Percentiles rank a stretch among this genome's conserved stretches.
Evolutionary conservation across 1,140 invertebrate species (phyloP).

Genomic region (Sitobion miscanthi): DNA sequence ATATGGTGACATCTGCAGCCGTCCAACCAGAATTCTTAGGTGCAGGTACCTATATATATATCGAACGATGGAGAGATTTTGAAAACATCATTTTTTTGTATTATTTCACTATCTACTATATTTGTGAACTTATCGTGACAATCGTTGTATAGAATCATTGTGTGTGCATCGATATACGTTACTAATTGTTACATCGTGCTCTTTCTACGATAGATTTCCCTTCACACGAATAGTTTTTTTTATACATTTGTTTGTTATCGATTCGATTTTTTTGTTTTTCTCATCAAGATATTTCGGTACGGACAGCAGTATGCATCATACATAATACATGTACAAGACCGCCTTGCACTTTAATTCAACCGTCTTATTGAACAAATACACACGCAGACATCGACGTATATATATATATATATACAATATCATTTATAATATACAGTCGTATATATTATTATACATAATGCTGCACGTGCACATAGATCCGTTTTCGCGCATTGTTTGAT

Average conservation of each 20-base stretch:
- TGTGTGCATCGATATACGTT: neutral
- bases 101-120: neutral
- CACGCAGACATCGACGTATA: neutral
- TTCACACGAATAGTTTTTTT: neutral
- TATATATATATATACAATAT: neutral
- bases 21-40: neutral
- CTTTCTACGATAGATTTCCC: neutral
- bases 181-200: neutral
- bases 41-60: too few relatives aligned
- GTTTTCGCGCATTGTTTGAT: slow-evolving; percentile 40
- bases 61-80: neutral
- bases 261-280: neutral
- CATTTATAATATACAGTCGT: neutral
- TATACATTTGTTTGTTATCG: neutral
- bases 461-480: neutral
- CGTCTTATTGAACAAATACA: neutral
- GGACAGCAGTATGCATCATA: neutral
- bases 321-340: neutral
- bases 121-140: neutral
- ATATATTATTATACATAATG: neutral
- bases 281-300: neutral
- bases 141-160: neutral
- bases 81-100: neutral
- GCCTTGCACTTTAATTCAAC: neutral
- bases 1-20: neutral